Conservation (phyloP, 2,888 invertebrate species). For the Ethmia dodecea region DNA sequence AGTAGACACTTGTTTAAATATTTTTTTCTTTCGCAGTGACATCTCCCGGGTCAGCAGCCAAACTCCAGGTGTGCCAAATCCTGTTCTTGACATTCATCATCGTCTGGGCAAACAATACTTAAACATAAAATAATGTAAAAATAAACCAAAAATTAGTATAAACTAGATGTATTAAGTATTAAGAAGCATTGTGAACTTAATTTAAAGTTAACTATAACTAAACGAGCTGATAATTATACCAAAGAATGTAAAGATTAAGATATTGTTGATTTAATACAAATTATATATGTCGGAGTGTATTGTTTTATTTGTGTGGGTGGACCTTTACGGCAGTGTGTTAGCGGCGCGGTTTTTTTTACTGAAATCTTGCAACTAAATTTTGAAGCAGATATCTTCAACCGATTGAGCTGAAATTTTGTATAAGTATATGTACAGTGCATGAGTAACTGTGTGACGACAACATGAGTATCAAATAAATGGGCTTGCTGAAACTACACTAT, state of each 20-base stretch:
- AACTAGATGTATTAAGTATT: conserved; percentile 46
- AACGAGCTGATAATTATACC: conserved; percentile 70
- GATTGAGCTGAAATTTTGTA: no score
- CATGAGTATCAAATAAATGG: no score
- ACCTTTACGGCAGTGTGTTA: no score
- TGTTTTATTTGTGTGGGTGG: conserved; percentile 1
- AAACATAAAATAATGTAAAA: conserved; percentile 34
- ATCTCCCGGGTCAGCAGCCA: conserved; percentile 62
- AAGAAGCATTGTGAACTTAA: conserved; percentile 54
- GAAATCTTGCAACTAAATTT: no score
- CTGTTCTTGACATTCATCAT: conserved; percentile 50
- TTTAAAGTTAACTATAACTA: conserved; percentile 49
- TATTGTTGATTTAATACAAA: conserved; percentile 78
- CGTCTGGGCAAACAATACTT: conserved; percentile 60
- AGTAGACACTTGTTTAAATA: not conserved
- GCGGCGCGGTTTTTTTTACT: no score
- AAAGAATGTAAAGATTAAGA: conserved; percentile 74
- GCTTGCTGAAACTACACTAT: no score
- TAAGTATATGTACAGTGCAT: no score
- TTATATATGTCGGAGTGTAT: conserved; percentile 56
- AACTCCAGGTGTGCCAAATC: conserved; percentile 56
- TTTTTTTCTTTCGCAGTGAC: conserved; percentile 53
- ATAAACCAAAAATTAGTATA: conserved; percentile 37
- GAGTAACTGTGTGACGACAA: no score
- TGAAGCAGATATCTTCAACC: no score